Evolutionary conservation across 2,888 invertebrate species (phyloP).

Genomic region (Timandra comae): DNA sequence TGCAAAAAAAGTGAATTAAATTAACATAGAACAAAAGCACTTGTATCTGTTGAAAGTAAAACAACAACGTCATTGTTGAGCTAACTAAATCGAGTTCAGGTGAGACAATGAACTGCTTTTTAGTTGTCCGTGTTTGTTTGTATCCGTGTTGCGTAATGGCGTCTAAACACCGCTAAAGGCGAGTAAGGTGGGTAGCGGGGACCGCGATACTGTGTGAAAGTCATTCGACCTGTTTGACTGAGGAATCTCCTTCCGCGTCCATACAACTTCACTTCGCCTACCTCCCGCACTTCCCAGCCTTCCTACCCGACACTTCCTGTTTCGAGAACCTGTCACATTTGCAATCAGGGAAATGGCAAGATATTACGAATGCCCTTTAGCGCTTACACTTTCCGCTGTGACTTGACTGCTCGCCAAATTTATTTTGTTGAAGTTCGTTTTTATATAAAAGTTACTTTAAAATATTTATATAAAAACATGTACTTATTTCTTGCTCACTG

Average conservation of each 20-base stretch:
- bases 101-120: slow-evolving; percentile 24
- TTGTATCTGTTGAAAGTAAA: neutral
- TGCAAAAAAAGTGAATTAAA: neutral
- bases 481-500: too few relatives aligned
- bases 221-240: slow-evolving; percentile 33
- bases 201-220: slow-evolving; percentile 2
- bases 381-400: too few relatives aligned
- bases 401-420: too few relatives aligned
- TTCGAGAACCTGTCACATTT: slow-evolving; percentile 28
- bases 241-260: slow-evolving; percentile 35
- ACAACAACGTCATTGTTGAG: neutral
- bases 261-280: neutral
- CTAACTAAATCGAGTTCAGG: neutral
- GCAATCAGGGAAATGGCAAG: slow-evolving; percentile 10
- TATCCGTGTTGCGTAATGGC: slow-evolving; percentile 35
- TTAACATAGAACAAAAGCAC: neutral
- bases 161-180: slow-evolving; percentile 31
- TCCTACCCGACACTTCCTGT: slow-evolving; percentile 28
- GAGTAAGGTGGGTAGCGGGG: slow-evolving; percentile 31
- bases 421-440: too few relatives aligned
- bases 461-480: too few relatives aligned
- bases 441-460: too few relatives aligned
- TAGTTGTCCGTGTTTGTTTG: slow-evolving; percentile 13
- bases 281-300: too few relatives aligned
- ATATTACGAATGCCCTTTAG: slow-evolving; percentile 3